These are phyloP conservation scores for Drosophila varians DNA, from an alignment of 1,140 invertebrate species.

Conservation along the genomic window DNA sequence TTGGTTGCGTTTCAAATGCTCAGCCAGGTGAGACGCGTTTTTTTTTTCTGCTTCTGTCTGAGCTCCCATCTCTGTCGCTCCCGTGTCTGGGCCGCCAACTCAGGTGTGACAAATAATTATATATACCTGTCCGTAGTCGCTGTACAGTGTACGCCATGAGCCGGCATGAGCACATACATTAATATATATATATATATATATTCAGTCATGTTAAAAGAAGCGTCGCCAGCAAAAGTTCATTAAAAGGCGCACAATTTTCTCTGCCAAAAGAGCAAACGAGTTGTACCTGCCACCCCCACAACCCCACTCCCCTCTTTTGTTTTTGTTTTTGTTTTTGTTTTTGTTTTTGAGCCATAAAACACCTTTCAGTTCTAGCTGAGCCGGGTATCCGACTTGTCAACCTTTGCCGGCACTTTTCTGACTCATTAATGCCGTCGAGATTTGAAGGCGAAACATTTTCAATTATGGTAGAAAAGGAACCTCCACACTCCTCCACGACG, in stretches of 20 bases:
- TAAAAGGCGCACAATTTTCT: conserved; percentile 45
- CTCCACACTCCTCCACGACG: conserved; percentile 4
- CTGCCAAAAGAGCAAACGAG: conserved; percentile 28
- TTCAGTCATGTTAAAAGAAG: conserved; percentile 64
- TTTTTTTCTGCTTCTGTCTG: conserved; percentile 26
- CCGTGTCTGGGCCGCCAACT: conserved; percentile 65
- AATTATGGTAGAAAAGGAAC: conserved; percentile 37
- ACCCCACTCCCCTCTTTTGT: background rate
- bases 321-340: too few species aligned
- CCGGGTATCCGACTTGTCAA: conserved; percentile 39
- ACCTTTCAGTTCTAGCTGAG: conserved; percentile 18
- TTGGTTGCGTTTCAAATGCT: conserved; percentile 65
- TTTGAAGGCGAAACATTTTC: conserved; percentile 24
- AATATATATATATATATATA: conserved; percentile 5
- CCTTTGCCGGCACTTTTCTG: conserved; percentile 68
- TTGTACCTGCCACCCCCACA: conserved; percentile 3
- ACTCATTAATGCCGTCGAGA: conserved; percentile 60
- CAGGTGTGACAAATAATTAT: conserved; percentile 83
- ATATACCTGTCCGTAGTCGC: conserved; percentile 64
- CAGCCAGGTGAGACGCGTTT: conserved; percentile 77
- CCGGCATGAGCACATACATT: conserved; percentile 5
- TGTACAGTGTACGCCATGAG: background rate
- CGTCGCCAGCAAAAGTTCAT: conserved; percentile 53
- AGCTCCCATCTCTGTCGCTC: background rate
- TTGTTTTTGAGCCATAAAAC: conserved; percentile 16